These are phyloP conservation scores for Lutjanus erythropterus DNA, from an alignment of 2,113 vertebrate species.

Conservation along the genomic window DNA sequence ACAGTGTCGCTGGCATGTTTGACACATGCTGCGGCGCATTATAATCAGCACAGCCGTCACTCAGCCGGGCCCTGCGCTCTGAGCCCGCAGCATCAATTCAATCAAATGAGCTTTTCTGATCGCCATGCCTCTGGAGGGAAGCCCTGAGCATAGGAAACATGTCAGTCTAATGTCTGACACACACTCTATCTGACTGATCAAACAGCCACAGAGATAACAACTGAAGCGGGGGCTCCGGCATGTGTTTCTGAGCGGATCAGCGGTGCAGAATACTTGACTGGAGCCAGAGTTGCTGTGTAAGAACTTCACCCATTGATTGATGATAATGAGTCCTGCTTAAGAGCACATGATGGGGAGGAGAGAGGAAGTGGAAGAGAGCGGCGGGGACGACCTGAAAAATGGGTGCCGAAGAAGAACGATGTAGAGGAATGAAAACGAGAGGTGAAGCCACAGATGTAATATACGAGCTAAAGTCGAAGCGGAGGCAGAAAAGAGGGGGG, in stretches of 20 bases:
- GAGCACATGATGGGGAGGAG: conserved; percentile 53
- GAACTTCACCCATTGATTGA: conserved; percentile 75
- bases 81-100: conserved; percentile 48
- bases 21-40: conserved; percentile 61
- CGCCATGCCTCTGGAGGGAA: conserved; percentile 47
- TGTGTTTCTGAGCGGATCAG: conserved; percentile 40
- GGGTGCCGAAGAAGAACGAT: not conserved
- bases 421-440: conserved; percentile 1
- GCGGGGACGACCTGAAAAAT: conserved; percentile 1
- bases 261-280: conserved; percentile 40
- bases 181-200: conserved; percentile 53
- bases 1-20: conserved; percentile 41
- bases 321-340: conserved; percentile 73
- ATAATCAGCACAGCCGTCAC: conserved; percentile 56
- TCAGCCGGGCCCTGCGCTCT: conserved; percentile 32
- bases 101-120: conserved; percentile 70
- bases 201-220: conserved; percentile 42
- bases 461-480: not conserved
- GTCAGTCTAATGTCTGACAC: conserved; percentile 67
- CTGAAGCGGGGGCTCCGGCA: not conserved
- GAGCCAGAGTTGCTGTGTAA: conserved; percentile 62
- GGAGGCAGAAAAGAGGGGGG: not conserved
- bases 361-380: not conserved
- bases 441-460: conserved; percentile 1
- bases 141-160: conserved; percentile 61